Evolutionary conservation across 2,797 vertebrate species (phyloP), one percentile per base, ranked within the genome.

Genomic region (Mus caroli): DNA sequence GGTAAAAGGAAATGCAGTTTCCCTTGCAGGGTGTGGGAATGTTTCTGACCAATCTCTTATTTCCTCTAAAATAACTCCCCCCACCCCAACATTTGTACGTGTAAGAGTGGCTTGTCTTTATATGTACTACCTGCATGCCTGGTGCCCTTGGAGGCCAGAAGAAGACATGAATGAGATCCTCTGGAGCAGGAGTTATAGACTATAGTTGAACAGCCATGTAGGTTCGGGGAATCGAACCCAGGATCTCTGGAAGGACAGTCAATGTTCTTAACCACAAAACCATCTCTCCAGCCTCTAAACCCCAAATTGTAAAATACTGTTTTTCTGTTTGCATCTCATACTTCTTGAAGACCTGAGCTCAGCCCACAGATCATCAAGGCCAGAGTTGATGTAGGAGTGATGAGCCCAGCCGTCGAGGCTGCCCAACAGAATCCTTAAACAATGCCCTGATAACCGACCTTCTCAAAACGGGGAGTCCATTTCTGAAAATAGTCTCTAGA

Each of bases 401-500:
- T 26, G 52, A 6, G 22, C n/a, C 28, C 90, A 3, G 6, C 13
- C 52, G 88, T 37, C 40, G 7, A 14, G 93, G n/a, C 15, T 69
- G 76, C 40, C 69, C 86, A 31, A 24, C 50, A 64, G 85, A 83
- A 73, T 54, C n/a, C 85, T 77, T 28, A 90, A 96, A 96, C 73
- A 75, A 1, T 20, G n/a, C 22, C 78, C 60, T 58, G 58, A 88
- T 64, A 75, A 87, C 0, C 15, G 87, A 94, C 73, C 96, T 96
- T 96, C 82, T 91, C 82, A 67, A 56, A 78, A 82, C 43, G 46
- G 95, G 54, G 92, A 62, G 37, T 97, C 34, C 46, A 71, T 14
- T 94, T 95, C 69, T 0, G 24, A 96, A 97, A 96, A 94, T 9
- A 91, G 82, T 84, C 94, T 56, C 96, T 28, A 58, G 85, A 54